A percentile compares a stretch with the other conserved stretches of the same genome.
phyloP scores from a whole-genome alignment of 2,888 invertebrate species.

The Microdon myrmicae region DNA sequence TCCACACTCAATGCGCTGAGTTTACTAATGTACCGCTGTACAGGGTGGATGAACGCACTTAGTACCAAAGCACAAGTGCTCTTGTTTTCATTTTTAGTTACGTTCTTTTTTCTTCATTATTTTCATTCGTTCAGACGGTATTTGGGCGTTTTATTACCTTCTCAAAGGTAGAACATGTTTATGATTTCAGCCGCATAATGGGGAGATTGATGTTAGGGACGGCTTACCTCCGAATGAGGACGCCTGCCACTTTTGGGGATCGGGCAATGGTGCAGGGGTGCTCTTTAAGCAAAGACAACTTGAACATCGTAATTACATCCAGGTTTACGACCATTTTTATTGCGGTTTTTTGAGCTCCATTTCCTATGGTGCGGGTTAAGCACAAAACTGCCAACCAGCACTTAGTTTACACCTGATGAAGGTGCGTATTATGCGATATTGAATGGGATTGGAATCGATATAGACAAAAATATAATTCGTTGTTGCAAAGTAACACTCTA shows the following conservation, averaged over 20 bases:
- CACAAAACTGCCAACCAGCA: slow-evolving; percentile 23
- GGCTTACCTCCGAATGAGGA: slow-evolving; percentile 27
- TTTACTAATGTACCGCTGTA: slow-evolving; percentile 11
- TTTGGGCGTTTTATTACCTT: slow-evolving; percentile 43
- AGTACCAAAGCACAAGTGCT: slow-evolving; percentile 19
- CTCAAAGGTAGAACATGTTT: slow-evolving; percentile 46
- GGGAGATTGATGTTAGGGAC: slow-evolving; percentile 34
- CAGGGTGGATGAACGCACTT: slow-evolving; percentile 11
- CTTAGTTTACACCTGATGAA: slow-evolving; percentile 29
- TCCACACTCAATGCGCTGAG: slow-evolving; percentile 22
- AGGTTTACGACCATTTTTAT: slow-evolving; percentile 44
- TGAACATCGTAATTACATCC: slow-evolving; percentile 43
- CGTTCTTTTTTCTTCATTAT: too few species aligned
- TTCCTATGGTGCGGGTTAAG: slow-evolving; percentile 20
- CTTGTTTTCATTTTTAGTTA: slow-evolving; percentile 11
- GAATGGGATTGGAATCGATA: too few species aligned
- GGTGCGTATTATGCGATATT: too few species aligned
- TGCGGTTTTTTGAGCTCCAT: slow-evolving; percentile 34
- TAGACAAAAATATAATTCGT: too few species aligned
- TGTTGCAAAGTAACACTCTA: too few species aligned
- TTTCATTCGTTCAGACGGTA: slow-evolving; percentile 10
- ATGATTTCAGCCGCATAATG: slow-evolving; percentile 43
- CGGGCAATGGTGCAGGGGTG: slow-evolving; percentile 2
- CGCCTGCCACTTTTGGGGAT: background rate
- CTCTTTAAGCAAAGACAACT: slow-evolving; percentile 39